A percentile compares a stretch with the other conserved stretches of the same genome.
These are phyloP conservation scores for Triops cancriformis DNA, from an alignment of 1,140 invertebrate species.

Conservation along the genomic window DNA sequence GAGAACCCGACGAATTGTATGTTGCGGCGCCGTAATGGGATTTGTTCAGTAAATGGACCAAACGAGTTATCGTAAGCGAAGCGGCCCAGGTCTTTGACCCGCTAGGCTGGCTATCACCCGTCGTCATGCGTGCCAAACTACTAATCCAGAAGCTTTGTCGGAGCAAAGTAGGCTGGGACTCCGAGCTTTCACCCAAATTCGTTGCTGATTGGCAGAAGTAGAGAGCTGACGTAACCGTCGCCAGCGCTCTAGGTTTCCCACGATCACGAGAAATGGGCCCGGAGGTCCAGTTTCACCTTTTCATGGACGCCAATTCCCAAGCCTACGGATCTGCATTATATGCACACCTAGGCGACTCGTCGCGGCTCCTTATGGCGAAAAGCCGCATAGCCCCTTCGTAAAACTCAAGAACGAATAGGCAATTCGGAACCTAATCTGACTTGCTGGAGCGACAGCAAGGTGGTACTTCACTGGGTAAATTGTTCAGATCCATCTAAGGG, in stretches of 20 bases:
- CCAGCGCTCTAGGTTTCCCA: neutral
- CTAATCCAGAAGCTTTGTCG: conserved; percentile 41
- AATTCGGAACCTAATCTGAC: neutral
- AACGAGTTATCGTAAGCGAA: conserved; percentile 34
- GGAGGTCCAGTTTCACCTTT: conserved; percentile 25
- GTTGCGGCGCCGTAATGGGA: neutral
- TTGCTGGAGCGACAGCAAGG: conserved; percentile 38
- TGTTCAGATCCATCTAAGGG: too few relatives aligned
- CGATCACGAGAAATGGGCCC: neutral
- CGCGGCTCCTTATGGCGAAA: too few relatives aligned
- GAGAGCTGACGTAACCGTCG: neutral
- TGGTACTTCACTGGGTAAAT: too few relatives aligned
- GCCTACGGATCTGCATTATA: conserved; percentile 31
- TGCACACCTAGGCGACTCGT: too few relatives aligned
- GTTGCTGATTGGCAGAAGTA: neutral
- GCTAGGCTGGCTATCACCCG: conserved; percentile 38
- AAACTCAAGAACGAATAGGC: neutral
- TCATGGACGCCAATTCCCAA: too few relatives aligned
- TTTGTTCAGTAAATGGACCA: conserved; percentile 28
- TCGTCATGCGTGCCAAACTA: conserved; percentile 38
- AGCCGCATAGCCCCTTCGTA: conserved; percentile 12
- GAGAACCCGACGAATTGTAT: neutral
- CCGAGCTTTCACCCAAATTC: conserved; percentile 32
- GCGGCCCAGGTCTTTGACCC: conserved; percentile 41
- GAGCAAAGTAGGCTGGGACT: conserved; percentile 40